phyloP scores from a whole-genome alignment of 2,888 invertebrate species.

The Drosophila testacea region DNA sequence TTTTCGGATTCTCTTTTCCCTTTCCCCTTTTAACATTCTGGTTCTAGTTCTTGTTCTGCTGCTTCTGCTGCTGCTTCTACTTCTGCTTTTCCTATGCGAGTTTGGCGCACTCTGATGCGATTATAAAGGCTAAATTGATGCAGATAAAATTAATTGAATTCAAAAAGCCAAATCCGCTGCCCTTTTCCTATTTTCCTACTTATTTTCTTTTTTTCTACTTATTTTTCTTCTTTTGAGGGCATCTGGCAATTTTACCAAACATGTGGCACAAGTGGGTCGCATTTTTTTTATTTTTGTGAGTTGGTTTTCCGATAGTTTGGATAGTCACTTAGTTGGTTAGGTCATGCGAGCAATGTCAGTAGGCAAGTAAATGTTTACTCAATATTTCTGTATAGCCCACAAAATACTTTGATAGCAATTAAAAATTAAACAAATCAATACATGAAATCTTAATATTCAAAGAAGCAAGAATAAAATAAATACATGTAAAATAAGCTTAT shows the following conservation, averaged over 20 bases:
- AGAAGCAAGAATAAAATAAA: neutral
- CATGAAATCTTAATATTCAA: neutral
- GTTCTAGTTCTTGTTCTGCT: constrained; percentile 25
- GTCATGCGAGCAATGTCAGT: constrained; percentile 51
- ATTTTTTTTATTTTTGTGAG: constrained; percentile 1
- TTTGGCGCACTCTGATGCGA: constrained; percentile 75
- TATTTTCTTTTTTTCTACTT: constrained; percentile 24
- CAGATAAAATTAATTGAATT: constrained; percentile 79
- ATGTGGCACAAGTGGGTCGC: constrained; percentile 46
- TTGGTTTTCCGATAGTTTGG: constrained; percentile 47
- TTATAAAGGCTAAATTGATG: constrained; percentile 78
- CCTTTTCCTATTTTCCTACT: constrained; percentile 51
- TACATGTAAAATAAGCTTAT: neutral
- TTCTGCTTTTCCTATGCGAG: constrained; percentile 41
- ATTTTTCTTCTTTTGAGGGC: constrained; percentile 11
- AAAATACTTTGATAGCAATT: neutral
- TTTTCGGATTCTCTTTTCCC: constrained; percentile 28
- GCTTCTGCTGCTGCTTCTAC: neutral
- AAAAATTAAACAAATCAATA: neutral
- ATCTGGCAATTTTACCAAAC: constrained; percentile 45
- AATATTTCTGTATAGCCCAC: constrained; percentile 7
- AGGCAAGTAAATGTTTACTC: constrained; percentile 26
- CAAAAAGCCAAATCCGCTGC: constrained; percentile 76
- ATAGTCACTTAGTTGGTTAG: constrained; percentile 50
- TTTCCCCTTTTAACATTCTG: constrained; percentile 14